A percentile compares a stretch with the other conserved stretches of the same genome.
phyloP scores from a whole-genome alignment of 1,140 invertebrate genomes.

The Phymorhynchus buccinoides region DNA sequence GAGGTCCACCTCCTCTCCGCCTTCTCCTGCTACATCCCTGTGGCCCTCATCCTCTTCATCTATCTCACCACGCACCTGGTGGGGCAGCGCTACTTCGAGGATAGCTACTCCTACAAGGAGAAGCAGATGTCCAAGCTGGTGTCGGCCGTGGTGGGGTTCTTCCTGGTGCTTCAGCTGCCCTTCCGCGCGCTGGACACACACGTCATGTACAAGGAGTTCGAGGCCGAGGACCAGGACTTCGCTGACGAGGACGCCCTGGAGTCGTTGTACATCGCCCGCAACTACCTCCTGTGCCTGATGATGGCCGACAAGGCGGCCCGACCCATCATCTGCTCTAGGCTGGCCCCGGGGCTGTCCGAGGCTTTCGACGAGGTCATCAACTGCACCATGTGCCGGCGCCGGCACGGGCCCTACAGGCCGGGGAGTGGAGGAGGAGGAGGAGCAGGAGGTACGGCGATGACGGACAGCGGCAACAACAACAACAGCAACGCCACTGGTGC shows the following conservation, averaged over 20 bases:
- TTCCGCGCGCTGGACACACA: constrained; percentile 55
- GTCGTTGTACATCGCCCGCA: constrained; percentile 43
- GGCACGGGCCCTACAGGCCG: constrained; percentile 18
- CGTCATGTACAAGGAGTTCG: constrained; percentile 47
- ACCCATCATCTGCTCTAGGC: constrained; percentile 53
- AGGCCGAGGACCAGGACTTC: constrained; percentile 23
- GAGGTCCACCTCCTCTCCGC: constrained; percentile 54
- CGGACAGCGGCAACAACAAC: background rate
- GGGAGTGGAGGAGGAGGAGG: background rate
- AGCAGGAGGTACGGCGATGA: too few species aligned
- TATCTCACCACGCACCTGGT: constrained; percentile 63
- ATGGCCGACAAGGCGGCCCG: constrained; percentile 48
- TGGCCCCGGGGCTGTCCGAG: constrained; percentile 52
- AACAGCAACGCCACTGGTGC: too few species aligned
- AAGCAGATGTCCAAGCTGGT: constrained; percentile 63
- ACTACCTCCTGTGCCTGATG: constrained; percentile 51
- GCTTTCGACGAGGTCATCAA: constrained; percentile 58
- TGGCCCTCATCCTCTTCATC: constrained; percentile 58
- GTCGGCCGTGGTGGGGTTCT: constrained; percentile 56
- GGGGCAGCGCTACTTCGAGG: constrained; percentile 63
- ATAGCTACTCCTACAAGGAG: constrained; percentile 63
- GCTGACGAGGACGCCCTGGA: constrained; percentile 35
- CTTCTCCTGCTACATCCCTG: constrained; percentile 62
- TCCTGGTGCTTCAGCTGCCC: constrained; percentile 61
- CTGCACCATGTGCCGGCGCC: constrained; percentile 46